A percentile compares a stretch with the other conserved stretches of the same genome.
These are phyloP conservation scores for Gephyroberyx darwinii DNA, from an alignment of 2,797 vertebrate genomes.

Conservation along the genomic window DNA sequence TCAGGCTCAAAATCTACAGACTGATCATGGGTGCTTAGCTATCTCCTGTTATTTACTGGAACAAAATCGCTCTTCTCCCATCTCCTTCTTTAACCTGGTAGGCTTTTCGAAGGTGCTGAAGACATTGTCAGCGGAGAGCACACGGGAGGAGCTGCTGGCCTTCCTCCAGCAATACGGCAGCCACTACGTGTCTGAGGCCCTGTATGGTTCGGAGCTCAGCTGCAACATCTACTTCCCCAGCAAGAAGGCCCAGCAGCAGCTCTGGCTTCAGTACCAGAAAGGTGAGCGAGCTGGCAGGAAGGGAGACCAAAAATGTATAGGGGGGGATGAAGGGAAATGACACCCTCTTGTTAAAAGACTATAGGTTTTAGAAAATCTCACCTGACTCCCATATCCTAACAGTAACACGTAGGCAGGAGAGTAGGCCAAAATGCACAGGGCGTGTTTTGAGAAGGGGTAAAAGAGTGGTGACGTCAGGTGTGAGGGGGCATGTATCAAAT, in stretches of 20 bases:
- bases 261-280: constrained; percentile 99
- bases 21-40: background rate
- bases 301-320: background rate
- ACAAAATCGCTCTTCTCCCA: constrained; percentile 12
- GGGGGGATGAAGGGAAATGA: background rate
- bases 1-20: too few species aligned
- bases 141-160: constrained; percentile 91
- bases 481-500: constrained; percentile 5
- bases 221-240: constrained; percentile 97
- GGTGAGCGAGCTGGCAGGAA: constrained; percentile 76
- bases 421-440: background rate
- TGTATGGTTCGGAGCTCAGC: constrained; percentile 96
- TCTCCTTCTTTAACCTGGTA: constrained; percentile 59
- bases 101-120: constrained; percentile 95
- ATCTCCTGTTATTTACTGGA: background rate
- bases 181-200: constrained; percentile 93
- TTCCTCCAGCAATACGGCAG: constrained; percentile 94
- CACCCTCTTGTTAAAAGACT: background rate
- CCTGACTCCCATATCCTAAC: constrained; percentile 73
- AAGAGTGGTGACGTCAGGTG: background rate
- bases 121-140: constrained; percentile 91
- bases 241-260: constrained; percentile 98
- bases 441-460: background rate
- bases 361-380: background rate
- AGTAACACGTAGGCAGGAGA: constrained; percentile 74